A percentile compares a stretch with the other conserved stretches of the same genome.
Conservation (phyloP, 2,797 vertebrate genomes). For the Chelon auratus region DNA sequence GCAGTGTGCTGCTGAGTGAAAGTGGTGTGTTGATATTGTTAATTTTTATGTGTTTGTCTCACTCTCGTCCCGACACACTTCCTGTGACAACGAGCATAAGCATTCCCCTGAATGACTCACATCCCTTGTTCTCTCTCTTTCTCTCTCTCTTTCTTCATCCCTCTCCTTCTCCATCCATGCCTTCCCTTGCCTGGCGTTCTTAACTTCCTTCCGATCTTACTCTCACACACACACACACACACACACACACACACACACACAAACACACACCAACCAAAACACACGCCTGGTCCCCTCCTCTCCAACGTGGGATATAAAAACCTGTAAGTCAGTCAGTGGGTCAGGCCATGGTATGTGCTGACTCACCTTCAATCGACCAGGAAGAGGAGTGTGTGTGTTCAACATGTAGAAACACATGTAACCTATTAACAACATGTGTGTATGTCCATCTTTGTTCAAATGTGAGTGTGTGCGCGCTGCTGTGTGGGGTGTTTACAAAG, state of each 20-base stretch:
- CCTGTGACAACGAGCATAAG: constrained; percentile 55
- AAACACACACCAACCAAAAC: constrained; percentile 24
- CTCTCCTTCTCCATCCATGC: constrained; percentile 16
- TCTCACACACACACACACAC: too few relatives aligned
- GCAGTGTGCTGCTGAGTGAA: constrained; percentile 1
- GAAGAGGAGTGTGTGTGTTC: constrained; percentile 44
- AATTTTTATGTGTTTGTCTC: constrained; percentile 17
- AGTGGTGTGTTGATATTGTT: constrained; percentile 20
- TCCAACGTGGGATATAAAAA: constrained; percentile 21
- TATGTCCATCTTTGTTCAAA: constrained; percentile 10
- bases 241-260: too few relatives aligned
- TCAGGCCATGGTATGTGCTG: constrained; percentile 43
- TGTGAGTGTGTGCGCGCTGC: constrained; percentile 16
- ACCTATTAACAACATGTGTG: constrained; percentile 56
- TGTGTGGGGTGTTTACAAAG: constrained; percentile 51
- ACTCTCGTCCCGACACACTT: constrained; percentile 30
- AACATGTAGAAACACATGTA: constrained; percentile 59
- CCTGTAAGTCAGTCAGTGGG: constrained; percentile 49
- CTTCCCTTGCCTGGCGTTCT: constrained; percentile 1
- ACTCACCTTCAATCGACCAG: constrained; percentile 53
- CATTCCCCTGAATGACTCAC: constrained; percentile 67
- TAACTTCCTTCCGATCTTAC: constrained; percentile 56
- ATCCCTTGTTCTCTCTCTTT: constrained; percentile 34
- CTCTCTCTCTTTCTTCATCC: constrained; percentile 24
- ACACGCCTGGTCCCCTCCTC: constrained; percentile 7